Percentiles rank a stretch among this genome's conserved stretches.
Evolutionary conservation across 2,888 invertebrate species (phyloP).

Genomic region (Pteria penguin): DNA sequence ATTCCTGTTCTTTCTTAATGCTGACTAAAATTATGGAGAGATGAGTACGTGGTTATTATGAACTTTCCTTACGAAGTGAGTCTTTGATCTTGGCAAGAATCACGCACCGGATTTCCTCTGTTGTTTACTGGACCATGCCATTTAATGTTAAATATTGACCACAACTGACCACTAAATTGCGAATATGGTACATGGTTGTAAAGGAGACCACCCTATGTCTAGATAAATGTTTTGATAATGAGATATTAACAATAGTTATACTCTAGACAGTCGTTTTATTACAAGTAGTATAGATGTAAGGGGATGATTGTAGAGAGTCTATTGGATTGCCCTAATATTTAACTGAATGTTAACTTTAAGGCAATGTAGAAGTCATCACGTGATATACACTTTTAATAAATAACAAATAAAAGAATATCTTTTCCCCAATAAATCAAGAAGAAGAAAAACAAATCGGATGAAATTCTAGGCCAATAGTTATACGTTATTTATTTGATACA

Average conservation of each 20-base stretch:
- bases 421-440: too few species aligned
- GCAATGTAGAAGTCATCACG: too few species aligned
- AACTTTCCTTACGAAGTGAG: not conserved
- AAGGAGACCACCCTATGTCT: not conserved
- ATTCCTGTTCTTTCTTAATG: not conserved
- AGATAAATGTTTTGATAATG: not conserved
- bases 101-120: not conserved
- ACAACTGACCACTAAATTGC: not conserved
- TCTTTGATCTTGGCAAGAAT: not conserved
- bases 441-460: too few species aligned
- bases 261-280: too few species aligned
- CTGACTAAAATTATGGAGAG: not conserved
- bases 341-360: too few species aligned
- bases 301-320: too few species aligned
- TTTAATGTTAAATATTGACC: not conserved
- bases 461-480: too few species aligned
- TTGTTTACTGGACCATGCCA: not conserved
- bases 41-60: not conserved
- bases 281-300: too few species aligned
- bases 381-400: too few species aligned
- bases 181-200: not conserved
- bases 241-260: not conserved
- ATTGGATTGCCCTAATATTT: too few species aligned
- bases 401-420: too few species aligned
- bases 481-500: too few species aligned